phyloP scores from a whole-genome alignment of 2,888 invertebrate species.

The Tipula helvola region DNA sequence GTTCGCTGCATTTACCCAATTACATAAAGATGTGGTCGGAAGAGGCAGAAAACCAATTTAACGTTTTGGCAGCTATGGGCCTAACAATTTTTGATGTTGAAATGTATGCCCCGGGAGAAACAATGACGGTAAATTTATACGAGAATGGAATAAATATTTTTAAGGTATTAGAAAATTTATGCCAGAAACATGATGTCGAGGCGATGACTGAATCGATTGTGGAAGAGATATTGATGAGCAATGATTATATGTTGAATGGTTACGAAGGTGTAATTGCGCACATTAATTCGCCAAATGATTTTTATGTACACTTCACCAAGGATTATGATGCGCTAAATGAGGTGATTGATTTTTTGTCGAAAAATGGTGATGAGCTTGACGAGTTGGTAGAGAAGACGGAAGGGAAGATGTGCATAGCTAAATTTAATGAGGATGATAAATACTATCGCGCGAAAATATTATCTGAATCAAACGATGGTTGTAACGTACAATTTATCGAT shows the following conservation, averaged over 20 bases:
- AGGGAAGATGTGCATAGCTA: conserved; percentile 56
- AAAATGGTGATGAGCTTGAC: conserved; percentile 23
- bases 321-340: conserved; percentile 26
- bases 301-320: conserved; percentile 55
- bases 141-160: conserved; percentile 48
- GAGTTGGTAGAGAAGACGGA: conserved; percentile 20
- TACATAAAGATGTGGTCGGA: conserved; percentile 49
- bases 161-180: conserved; percentile 43
- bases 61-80: conserved; percentile 53
- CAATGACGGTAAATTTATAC: neutral
- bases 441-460: conserved; percentile 88
- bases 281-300: conserved; percentile 53
- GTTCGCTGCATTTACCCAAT: conserved; percentile 46
- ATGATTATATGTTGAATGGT: conserved; percentile 16
- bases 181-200: conserved; percentile 27
- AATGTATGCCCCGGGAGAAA: conserved; percentile 43
- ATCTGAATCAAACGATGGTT: conserved; percentile 58
- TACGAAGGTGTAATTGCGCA: conserved; percentile 48
- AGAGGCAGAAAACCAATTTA: conserved; percentile 51
- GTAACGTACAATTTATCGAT: conserved; percentile 61
- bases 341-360: conserved; percentile 28
- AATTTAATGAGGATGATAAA: conserved; percentile 65
- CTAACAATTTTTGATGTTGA: conserved; percentile 56
- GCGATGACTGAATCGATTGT: conserved; percentile 13
- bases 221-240: conserved; percentile 16